These are phyloP conservation scores for Turnix velox DNA, from an alignment of 2,113 vertebrate genomes.

Conservation along the genomic window DNA sequence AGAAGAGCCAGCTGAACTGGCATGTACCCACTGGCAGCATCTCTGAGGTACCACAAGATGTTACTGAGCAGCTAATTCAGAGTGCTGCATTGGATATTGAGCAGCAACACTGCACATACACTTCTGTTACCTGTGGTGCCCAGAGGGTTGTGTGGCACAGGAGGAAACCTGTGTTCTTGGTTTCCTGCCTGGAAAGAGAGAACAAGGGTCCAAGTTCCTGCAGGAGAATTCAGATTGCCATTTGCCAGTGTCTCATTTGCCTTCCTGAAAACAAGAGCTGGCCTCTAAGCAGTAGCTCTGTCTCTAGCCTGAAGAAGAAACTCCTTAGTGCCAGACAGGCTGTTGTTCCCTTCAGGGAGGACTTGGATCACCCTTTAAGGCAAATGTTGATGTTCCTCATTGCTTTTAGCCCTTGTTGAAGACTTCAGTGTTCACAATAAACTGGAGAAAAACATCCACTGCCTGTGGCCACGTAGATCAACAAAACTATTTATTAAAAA, in stretches of 20 bases:
- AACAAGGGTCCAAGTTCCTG: not conserved
- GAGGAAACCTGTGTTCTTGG: not conserved
- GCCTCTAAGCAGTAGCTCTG: not conserved
- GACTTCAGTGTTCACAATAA: slow-evolving; percentile 15
- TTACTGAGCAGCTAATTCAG: not conserved
- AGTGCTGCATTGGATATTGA: not conserved
- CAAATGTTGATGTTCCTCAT: not conserved
- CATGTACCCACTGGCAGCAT: not conserved
- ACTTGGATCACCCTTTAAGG: not conserved
- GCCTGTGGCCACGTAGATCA: slow-evolving; percentile 30
- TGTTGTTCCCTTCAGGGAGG: not conserved
- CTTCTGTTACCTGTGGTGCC: not conserved
- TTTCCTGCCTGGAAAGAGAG: not conserved
- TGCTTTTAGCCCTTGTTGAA: not conserved
- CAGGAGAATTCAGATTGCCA: not conserved
- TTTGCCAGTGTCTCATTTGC: not conserved
- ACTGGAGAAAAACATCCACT: not conserved
- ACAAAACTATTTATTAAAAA: slow-evolving; percentile 44
- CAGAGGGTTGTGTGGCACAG: not conserved
- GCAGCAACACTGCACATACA: not conserved
- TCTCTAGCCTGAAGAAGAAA: not conserved
- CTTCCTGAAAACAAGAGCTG: not conserved
- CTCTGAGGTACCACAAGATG: not conserved
- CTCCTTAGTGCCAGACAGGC: not conserved
- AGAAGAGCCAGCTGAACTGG: not conserved